phyloP scores from a whole-genome alignment of 2,797 vertebrate species.

The Lycodopsis pacificus region DNA sequence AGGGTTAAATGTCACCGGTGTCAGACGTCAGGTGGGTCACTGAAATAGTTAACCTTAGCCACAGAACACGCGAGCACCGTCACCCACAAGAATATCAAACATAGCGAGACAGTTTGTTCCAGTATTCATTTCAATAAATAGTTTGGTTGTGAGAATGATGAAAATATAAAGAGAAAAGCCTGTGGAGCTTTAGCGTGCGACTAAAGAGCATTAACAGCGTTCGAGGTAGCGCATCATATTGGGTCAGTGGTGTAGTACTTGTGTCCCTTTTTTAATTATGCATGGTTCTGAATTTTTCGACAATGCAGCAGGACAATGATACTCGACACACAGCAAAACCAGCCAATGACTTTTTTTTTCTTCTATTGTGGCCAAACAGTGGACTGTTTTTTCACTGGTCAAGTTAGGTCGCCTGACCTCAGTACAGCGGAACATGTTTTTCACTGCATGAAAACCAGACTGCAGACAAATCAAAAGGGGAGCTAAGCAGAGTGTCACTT shows the following conservation, averaged over 20 bases:
- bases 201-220: background rate
- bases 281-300: constrained; percentile 43
- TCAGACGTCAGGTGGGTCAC: background rate
- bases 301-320: constrained; percentile 32
- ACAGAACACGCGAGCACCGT: background rate
- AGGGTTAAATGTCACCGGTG: background rate
- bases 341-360: constrained; percentile 11
- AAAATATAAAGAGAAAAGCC: too few relatives aligned
- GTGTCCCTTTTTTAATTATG: constrained; percentile 25
- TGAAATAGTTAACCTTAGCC: constrained; percentile 3
- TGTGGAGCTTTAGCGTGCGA: background rate
- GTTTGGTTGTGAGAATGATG: too few relatives aligned
- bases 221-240: background rate
- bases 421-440: constrained; percentile 40
- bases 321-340: constrained; percentile 36
- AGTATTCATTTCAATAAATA: background rate
- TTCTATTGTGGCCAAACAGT: constrained; percentile 49
- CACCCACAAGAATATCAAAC: background rate
- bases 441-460: constrained; percentile 19
- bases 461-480: constrained; percentile 18
- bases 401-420: constrained; percentile 39
- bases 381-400: constrained; percentile 59
- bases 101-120: background rate
- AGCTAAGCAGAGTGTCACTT: constrained; percentile 17
- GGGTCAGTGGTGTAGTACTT: background rate